Evolutionary conservation across 2,888 invertebrate species (phyloP).

Genomic region (Cryptophagus acutangulus): DNA sequence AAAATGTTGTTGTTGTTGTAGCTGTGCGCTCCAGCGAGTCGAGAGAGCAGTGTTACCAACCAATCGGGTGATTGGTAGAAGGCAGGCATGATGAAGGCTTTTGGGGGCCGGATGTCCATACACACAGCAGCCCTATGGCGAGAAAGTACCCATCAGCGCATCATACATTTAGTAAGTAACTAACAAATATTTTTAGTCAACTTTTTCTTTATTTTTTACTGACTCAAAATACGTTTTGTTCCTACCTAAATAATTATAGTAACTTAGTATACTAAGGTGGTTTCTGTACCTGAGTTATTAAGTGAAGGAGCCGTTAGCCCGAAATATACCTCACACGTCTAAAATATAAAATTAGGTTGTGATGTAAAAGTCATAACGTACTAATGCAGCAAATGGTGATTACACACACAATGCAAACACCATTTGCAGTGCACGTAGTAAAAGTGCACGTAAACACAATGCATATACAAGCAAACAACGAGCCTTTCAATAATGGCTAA

Average conservation of each 20-base stretch:
- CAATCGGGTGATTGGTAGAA: constrained; percentile 43
- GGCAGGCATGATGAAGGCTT: constrained; percentile 31
- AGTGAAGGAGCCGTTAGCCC: constrained; percentile 48
- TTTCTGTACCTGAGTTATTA: constrained; percentile 47
- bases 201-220: background rate
- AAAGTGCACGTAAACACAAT: constrained; percentile 12
- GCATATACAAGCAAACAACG: constrained; percentile 14
- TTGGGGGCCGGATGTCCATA: constrained; percentile 38
- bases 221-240: background rate
- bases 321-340: constrained; percentile 50
- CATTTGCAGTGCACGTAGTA: background rate
- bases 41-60: constrained; percentile 37
- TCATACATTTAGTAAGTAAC: constrained; percentile 19
- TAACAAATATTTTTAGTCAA: constrained; percentile 10
- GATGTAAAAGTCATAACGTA: constrained; percentile 39
- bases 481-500: constrained; percentile 9
- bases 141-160: constrained; percentile 49
- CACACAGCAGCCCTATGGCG: constrained; percentile 47
- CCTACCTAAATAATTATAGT: constrained; percentile 2
- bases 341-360: constrained; percentile 50
- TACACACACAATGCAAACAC: background rate
- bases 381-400: constrained; percentile 30
- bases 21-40: constrained; percentile 35
- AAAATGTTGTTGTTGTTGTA: constrained; percentile 21
- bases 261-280: constrained; percentile 30